Evolutionary conservation across 2,888 invertebrate genomes (phyloP).

Genomic region (Aphodius sticticus): DNA sequence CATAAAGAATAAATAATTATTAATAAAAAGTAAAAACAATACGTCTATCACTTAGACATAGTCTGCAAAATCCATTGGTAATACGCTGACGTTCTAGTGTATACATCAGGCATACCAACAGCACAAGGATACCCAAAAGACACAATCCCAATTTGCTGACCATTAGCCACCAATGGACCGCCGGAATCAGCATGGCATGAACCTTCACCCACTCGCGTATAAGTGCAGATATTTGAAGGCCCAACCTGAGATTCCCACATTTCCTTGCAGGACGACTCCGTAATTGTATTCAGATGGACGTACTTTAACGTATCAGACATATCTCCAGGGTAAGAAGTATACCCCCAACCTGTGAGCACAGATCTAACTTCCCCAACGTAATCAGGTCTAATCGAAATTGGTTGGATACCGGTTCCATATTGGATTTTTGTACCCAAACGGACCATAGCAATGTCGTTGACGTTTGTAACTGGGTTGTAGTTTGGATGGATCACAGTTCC

Average conservation of each 20-base stretch:
- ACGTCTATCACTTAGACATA: neutral
- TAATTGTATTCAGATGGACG: conserved; percentile 18
- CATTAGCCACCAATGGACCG: neutral
- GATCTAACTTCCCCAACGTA: conserved; percentile 51
- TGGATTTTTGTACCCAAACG: neutral
- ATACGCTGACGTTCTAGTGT: neutral
- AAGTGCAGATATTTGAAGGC: conserved; percentile 60
- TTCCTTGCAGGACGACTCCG: neutral
- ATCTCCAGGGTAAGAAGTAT: neutral
- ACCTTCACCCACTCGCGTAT: conserved; percentile 48
- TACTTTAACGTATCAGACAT: neutral
- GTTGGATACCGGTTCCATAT: conserved; percentile 8
- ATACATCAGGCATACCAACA: neutral
- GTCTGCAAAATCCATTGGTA: neutral
- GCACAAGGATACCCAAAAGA: neutral
- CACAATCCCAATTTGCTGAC: neutral
- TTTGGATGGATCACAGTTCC: neutral
- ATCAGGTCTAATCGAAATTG: conserved; percentile 34
- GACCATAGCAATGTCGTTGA: neutral
- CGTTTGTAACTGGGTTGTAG: neutral
- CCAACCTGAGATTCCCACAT: neutral
- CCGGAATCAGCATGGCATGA: conserved; percentile 4
- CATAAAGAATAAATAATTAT: too few relatives aligned
- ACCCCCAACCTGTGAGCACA: conserved; percentile 61
- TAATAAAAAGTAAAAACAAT: too few relatives aligned